Base-by-base conservation (phyloP, 2,113 vertebrate species). In the Nyctibius bracteatus region DNA sequence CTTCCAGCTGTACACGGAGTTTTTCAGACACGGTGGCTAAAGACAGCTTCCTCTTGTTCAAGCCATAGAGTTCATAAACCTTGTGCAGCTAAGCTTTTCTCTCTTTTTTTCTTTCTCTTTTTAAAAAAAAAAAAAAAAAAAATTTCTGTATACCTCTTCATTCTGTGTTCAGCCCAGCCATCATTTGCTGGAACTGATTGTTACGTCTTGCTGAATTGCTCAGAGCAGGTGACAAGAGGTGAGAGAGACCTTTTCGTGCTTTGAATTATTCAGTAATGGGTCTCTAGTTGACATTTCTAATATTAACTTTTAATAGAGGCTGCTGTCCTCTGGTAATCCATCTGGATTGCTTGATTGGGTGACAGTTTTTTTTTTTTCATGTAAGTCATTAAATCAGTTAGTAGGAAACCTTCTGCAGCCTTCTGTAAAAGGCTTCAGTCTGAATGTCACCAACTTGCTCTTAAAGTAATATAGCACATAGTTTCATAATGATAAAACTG, bases 191-290 rank as follows among this genome's bases (percentile, higher is more conserved):
- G 41, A 92, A 66, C 24, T 46, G 12, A 39, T 41, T 41, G 51
- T 58, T 82, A 17, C 8, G 6, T 24, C 16, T 81, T 86, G 43
- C 51, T 1, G 3, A 93, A 37, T 58, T 82, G 55, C 80, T 84
- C 35, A 73, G 57, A 81, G n/a, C 47, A 65, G 59, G 41, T 85
- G 49, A 81, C 22, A 21, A 55, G 44, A 86, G 52, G 57, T 4
- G 5, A 81, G 52, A 61, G 73, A 74, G 35, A 90, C 65, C 52
- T 63, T 75, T 86, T 67, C 78, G 75, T 95, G 18, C 55, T 93
- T 92, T 91, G 81, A 94, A 94, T 95, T 91, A 92, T 96, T 97
- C 52, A 87, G 4, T 35, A 72, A 19, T 41, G 20, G 47, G 41
- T 86, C 44, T 92, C 57, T 80, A 79, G 74, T 25, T 97, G 90